A percentile compares a stretch with the other conserved stretches of the same genome.
phyloP scores from a whole-genome alignment of 2,797 vertebrate species.

The Euthynnus affinis region DNA sequence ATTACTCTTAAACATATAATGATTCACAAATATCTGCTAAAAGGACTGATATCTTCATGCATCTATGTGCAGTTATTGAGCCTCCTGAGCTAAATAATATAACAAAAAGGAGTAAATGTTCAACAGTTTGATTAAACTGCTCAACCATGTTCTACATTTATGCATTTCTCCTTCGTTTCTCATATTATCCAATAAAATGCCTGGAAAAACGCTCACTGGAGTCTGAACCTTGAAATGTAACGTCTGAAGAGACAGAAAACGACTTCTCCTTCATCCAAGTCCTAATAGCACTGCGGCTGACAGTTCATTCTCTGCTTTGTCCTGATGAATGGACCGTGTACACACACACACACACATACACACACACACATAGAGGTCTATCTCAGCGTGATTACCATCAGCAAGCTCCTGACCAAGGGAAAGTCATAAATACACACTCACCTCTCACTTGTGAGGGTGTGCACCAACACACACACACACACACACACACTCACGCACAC shows the following conservation, averaged over 20 bases:
- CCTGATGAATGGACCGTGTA: conserved; percentile 54
- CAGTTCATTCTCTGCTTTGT: conserved; percentile 59
- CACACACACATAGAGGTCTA: conserved; percentile 25
- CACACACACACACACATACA: conserved; percentile 24
- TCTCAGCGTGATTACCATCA: conserved; percentile 66
- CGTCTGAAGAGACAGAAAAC: conserved; percentile 25
- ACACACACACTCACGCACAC: not conserved
- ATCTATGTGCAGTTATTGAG: not conserved
- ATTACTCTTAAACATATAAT: not conserved
- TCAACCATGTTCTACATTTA: not conserved
- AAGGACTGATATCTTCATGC: not conserved
- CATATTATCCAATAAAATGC: not conserved
- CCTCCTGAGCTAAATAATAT: not conserved
- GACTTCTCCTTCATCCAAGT: conserved; percentile 35
- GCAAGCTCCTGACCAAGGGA: conserved; percentile 46
- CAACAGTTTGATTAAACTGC: not conserved
- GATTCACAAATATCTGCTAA: not conserved
- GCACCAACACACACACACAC: conserved; percentile 10
- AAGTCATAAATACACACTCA: conserved; percentile 60
- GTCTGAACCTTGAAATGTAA: conserved; percentile 28
- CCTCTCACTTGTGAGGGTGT: conserved; percentile 33
- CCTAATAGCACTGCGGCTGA: conserved; percentile 46
- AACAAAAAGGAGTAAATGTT: not conserved
- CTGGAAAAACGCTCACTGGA: not conserved
- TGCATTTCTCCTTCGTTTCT: not conserved